Percentiles rank a stretch among this genome's conserved stretches.
Conservation (phyloP, 2,797 vertebrate genomes). For the Rhinichthys osculus region DNA sequence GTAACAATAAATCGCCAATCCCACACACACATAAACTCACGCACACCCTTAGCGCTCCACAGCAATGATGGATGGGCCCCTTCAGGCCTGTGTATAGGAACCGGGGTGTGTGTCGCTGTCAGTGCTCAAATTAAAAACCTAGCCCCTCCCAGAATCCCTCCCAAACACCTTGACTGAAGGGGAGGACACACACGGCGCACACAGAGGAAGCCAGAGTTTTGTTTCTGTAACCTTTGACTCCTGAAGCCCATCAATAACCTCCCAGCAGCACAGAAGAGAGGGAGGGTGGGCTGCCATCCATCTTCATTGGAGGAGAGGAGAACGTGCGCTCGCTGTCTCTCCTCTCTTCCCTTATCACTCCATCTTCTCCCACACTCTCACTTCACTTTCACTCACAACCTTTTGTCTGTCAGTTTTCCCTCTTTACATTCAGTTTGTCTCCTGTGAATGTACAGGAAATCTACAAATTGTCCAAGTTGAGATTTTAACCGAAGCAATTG, state of each 20-base stretch:
- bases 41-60: slow-evolving; percentile 11
- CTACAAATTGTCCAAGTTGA: not conserved
- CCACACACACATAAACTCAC: slow-evolving; percentile 28
- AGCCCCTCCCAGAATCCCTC: slow-evolving; percentile 36
- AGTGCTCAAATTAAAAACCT: slow-evolving; percentile 19
- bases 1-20: slow-evolving; percentile 54
- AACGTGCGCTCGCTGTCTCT: slow-evolving; percentile 64
- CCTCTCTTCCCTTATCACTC: slow-evolving; percentile 54
- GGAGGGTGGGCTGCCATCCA: slow-evolving; percentile 67
- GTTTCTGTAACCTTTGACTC: slow-evolving; percentile 75
- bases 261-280: slow-evolving; percentile 61
- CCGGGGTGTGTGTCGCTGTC: slow-evolving; percentile 46
- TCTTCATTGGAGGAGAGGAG: slow-evolving; percentile 77
- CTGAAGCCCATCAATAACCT: slow-evolving; percentile 75
- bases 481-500: not conserved
- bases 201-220: slow-evolving; percentile 69
- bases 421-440: slow-evolving; percentile 6
- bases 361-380: slow-evolving; percentile 47
- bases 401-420: slow-evolving; percentile 31
- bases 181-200: slow-evolving; percentile 49
- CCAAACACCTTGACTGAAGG: slow-evolving; percentile 67
- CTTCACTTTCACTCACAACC: slow-evolving; percentile 55
- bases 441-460: not conserved
- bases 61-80: slow-evolving; percentile 73
- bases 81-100: slow-evolving; percentile 56